Conservation (phyloP, 2,113 vertebrate genomes). For the Mixornis gularis region DNA sequence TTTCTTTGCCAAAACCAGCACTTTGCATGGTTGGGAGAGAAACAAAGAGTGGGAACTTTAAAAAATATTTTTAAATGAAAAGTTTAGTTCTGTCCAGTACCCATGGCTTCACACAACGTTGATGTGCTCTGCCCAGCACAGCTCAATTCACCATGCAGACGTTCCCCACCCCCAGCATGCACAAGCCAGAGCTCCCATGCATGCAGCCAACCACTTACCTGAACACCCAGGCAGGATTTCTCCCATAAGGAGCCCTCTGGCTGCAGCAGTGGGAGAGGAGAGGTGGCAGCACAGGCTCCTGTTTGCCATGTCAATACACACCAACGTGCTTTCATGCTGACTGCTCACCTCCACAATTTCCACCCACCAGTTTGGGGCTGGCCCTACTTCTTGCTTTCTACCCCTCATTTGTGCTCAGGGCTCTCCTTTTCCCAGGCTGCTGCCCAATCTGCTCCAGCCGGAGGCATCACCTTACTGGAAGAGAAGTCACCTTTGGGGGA, state of each 20-base stretch:
- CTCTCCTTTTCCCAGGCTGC: background rate
- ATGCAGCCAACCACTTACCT: conserved; percentile 17
- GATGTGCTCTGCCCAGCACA: background rate
- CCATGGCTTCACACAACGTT: background rate
- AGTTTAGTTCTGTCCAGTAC: background rate
- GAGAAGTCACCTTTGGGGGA: background rate
- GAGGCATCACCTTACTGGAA: background rate
- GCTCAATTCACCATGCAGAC: background rate
- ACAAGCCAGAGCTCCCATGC: background rate
- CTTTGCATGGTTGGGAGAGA: background rate
- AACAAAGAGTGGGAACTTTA: background rate
- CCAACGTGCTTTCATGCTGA: background rate
- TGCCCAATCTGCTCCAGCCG: background rate
- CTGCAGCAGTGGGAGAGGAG: background rate
- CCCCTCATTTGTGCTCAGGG: background rate
- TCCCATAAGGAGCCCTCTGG: background rate
- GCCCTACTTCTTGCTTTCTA: background rate
- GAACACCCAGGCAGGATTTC: background rate
- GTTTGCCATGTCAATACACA: background rate
- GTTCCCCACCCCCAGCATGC: conserved; percentile 18
- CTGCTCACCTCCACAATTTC: background rate
- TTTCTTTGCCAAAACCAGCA: background rate
- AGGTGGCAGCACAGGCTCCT: background rate
- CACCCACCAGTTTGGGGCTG: background rate
- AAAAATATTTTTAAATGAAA: background rate